Conservation (phyloP, 2,888 invertebrate genomes). For the Autographa gamma region DNA sequence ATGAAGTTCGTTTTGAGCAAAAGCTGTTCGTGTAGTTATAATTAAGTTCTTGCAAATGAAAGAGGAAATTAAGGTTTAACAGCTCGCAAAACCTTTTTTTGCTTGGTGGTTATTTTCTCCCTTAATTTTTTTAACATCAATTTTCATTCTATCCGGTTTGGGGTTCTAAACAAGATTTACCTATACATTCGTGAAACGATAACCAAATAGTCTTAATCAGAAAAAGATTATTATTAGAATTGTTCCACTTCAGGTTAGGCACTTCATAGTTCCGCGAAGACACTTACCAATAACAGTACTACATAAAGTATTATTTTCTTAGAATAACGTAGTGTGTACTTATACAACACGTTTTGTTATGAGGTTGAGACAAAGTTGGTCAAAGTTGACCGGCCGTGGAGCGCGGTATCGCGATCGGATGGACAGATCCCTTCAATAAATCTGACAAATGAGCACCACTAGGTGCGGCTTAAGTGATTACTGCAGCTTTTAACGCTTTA, state of each 20-base stretch:
- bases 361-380: conserved; percentile 11
- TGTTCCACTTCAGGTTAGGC: background rate
- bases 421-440: conserved; percentile 72
- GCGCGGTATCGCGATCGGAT: conserved; percentile 69
- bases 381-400: conserved; percentile 28
- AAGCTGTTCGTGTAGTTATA: conserved; percentile 1
- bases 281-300: background rate
- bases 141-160: background rate
- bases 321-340: background rate
- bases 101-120: background rate
- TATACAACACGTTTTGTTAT: background rate
- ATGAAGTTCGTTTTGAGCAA: background rate
- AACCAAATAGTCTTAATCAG: background rate
- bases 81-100: background rate
- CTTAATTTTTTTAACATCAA: background rate
- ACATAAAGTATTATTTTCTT: background rate
- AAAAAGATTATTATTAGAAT: background rate
- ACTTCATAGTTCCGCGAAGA: background rate
- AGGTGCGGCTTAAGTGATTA: conserved; percentile 87
- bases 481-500: conserved; percentile 78
- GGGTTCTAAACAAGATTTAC: too few relatives aligned
- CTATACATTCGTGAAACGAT: background rate
- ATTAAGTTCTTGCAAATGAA: background rate
- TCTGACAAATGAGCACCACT: conserved; percentile 77
- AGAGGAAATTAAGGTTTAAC: background rate